A percentile compares a stretch with the other conserved stretches of the same genome.
These are phyloP conservation scores for Chinchilla lanigera DNA, from an alignment of 2,113 vertebrate genomes.

Conservation along the genomic window DNA sequence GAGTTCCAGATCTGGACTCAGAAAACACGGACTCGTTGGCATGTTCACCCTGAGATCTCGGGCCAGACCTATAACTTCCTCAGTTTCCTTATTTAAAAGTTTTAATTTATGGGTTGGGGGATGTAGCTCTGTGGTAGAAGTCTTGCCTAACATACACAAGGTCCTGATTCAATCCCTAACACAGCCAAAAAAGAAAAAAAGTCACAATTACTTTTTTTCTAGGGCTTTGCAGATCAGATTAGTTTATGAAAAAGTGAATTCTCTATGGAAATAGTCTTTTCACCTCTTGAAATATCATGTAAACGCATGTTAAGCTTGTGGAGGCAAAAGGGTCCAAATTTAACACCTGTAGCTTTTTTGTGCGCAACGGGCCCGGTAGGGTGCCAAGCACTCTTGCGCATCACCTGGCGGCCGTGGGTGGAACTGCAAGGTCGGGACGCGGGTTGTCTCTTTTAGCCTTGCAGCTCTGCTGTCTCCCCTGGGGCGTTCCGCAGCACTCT, in stretches of 20 bases:
- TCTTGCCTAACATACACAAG: neutral
- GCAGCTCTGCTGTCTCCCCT: neutral
- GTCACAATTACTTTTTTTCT: neutral
- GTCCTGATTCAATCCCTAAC: neutral
- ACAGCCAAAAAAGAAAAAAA: no score
- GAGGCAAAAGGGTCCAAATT: neutral
- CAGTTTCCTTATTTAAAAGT: neutral
- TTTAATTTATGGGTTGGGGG: neutral
- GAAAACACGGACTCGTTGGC: neutral
- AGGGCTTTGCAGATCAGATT: neutral
- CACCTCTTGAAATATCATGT: neutral
- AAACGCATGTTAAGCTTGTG: neutral
- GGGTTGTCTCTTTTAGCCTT: neutral
- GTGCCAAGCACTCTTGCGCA: neutral
- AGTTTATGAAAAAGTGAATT: neutral
- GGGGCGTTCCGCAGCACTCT: neutral
- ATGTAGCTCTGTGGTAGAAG: neutral
- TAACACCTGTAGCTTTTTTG: no score
- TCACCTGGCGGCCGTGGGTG: neutral
- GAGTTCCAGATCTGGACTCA: neutral
- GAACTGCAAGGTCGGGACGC: neutral
- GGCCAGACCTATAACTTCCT: neutral
- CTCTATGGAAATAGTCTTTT: neutral
- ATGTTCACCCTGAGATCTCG: neutral
- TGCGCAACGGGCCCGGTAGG: fast-evolving